Evolutionary conservation across 2,888 invertebrate species (phyloP).

Genomic region (Patella depressa): DNA sequence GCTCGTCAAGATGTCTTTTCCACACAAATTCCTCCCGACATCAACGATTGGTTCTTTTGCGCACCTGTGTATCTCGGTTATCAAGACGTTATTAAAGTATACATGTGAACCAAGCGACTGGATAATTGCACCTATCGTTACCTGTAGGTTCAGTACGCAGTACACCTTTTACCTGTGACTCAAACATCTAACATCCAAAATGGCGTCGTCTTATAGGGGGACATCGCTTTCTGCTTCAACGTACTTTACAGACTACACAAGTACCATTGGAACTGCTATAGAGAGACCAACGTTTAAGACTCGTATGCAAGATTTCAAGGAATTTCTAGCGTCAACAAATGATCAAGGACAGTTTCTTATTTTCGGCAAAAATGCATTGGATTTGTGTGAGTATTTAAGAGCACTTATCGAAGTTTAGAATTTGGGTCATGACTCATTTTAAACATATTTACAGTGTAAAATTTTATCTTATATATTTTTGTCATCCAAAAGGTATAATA

Average conservation of each 20-base stretch:
- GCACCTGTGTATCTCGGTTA: background rate
- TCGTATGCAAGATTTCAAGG: background rate
- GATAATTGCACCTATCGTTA: background rate
- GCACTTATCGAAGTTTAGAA: too few relatives aligned
- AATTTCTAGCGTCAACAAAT: background rate
- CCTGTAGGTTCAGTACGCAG: background rate
- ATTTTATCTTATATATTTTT: too few relatives aligned
- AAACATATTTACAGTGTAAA: too few relatives aligned
- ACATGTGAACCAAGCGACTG: background rate
- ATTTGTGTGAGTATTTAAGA: background rate
- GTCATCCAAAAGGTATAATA: too few relatives aligned
- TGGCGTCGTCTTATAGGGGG: slow-evolving; percentile 2
- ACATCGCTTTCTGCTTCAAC: background rate
- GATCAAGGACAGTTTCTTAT: background rate
- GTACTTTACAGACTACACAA: background rate
- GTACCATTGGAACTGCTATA: background rate
- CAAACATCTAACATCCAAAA: background rate
- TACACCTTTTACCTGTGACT: background rate
- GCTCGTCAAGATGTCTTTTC: too few relatives aligned
- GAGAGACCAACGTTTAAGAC: background rate
- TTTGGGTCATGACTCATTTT: too few relatives aligned
- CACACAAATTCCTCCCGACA: too few relatives aligned
- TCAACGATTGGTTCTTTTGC: background rate
- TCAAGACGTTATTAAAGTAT: background rate
- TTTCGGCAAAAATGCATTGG: background rate